A percentile compares a stretch with the other conserved stretches of the same genome.
These are phyloP conservation scores for Dipodomys spectabilis DNA, from an alignment of 2,113 vertebrate genomes.

Conservation along the genomic window DNA sequence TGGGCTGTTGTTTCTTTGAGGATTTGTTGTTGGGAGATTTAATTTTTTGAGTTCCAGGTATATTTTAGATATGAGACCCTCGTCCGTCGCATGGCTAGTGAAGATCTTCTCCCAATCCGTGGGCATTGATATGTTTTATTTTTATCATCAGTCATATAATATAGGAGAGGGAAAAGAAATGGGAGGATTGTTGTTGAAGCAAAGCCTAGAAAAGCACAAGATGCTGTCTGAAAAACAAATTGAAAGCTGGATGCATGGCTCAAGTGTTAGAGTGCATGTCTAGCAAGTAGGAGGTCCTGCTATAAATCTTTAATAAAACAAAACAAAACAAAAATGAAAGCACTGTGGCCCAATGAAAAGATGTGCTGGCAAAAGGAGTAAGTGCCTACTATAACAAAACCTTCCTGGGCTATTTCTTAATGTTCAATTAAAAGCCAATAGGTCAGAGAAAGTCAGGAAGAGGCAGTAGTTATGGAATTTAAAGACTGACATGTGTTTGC, in stretches of 20 bases:
- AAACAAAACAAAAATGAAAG: background rate
- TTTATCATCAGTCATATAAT: background rate
- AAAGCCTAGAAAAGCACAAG: too few species aligned
- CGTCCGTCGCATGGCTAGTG: too few species aligned
- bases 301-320: background rate
- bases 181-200: too few species aligned
- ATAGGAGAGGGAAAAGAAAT: background rate
- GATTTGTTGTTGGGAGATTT: too few species aligned
- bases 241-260: too few species aligned
- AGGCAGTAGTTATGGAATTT: background rate
- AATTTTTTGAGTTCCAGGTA: too few species aligned
- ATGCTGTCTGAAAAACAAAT: too few species aligned
- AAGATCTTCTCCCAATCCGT: too few species aligned
- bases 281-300: too few species aligned
- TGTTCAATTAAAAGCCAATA: background rate
- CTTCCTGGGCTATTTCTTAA: background rate
- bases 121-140: background rate
- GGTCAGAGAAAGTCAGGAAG: background rate
- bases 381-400: background rate
- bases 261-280: too few species aligned
- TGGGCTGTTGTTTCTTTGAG: too few species aligned
- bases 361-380: background rate
- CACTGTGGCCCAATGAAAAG: background rate
- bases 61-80: too few species aligned
- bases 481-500: fast-evolving